These are phyloP conservation scores for Caenorhabditis doughertyi DNA, from an alignment of 2,888 invertebrate genomes.

Conservation along the genomic window DNA sequence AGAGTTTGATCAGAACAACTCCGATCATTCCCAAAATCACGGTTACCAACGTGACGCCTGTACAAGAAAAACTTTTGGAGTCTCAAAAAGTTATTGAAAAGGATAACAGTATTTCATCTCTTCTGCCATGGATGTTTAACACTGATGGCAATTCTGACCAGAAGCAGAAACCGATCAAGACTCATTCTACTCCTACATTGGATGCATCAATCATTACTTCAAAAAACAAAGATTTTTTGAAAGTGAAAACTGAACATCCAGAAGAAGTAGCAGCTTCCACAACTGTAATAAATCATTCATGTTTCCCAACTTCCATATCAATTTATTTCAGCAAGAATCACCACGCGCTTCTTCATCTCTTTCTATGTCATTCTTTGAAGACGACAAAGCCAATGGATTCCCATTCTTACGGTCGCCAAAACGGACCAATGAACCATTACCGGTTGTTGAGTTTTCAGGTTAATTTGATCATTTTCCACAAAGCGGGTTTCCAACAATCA, in stretches of 20 bases:
- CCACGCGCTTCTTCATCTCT: conserved; percentile 46
- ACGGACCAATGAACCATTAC: conserved; percentile 54
- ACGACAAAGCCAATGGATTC: conserved; percentile 37
- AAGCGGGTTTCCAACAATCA: too few species aligned
- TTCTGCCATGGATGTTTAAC: conserved; percentile 50
- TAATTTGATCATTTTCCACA: too few species aligned
- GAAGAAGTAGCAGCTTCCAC: conserved; percentile 2
- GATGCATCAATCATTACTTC: neutral
- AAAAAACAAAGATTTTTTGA: neutral
- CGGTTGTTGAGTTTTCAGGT: conserved; percentile 68
- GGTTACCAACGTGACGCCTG: neutral
- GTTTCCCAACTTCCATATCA: neutral
- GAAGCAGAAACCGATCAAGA: conserved; percentile 4
- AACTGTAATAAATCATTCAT: neutral
- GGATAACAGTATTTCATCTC: conserved; percentile 21
- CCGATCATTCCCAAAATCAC: conserved; percentile 37
- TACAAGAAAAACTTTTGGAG: neutral
- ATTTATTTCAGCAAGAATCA: conserved; percentile 25
- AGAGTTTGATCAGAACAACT: conserved; percentile 1
- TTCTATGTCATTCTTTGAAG: conserved; percentile 57
- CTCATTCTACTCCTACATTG: conserved; percentile 9
- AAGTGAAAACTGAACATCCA: conserved; percentile 15
- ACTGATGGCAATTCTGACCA: neutral
- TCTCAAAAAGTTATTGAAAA: neutral
- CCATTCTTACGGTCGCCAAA: conserved; percentile 51